These are phyloP conservation scores for Tinea semifulvella DNA, from an alignment of 2,888 invertebrate species.

Conservation along the genomic window DNA sequence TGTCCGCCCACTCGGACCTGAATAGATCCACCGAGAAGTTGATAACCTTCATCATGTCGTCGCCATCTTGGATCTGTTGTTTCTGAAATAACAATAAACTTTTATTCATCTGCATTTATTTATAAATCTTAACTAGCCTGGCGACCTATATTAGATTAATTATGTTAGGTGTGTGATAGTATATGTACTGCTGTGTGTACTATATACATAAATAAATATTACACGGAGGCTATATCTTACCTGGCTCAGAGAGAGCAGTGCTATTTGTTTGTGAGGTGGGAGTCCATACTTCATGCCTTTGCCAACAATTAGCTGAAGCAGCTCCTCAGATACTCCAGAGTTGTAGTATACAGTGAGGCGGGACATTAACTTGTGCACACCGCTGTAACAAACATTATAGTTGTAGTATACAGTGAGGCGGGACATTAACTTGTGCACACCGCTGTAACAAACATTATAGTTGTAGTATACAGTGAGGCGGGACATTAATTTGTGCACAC, in stretches of 20 bases:
- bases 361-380: too few relatives aligned
- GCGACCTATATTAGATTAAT: not conserved
- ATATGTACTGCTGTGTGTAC: too few relatives aligned
- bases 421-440: too few relatives aligned
- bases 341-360: too few relatives aligned
- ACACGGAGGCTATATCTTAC: not conserved
- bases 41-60: conserved; percentile 33
- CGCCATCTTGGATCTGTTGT: conserved; percentile 23
- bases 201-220: not conserved
- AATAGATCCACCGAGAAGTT: conserved; percentile 35
- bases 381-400: too few relatives aligned
- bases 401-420: too few relatives aligned
- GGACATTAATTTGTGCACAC: too few relatives aligned
- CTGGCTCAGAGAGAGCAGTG: conserved; percentile 32
- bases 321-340: conserved; percentile 31
- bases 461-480: too few relatives aligned
- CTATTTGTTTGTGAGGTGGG: conserved; percentile 39
- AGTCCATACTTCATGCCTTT: conserved; percentile 28
- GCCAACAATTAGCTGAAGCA: conserved; percentile 29
- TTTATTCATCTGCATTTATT: not conserved
- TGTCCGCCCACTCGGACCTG: conserved; percentile 35
- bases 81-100: conserved; percentile 19
- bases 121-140: not conserved
- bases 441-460: too few relatives aligned
- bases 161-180: too few relatives aligned